Evolutionary conservation across 2,113 vertebrate genomes (phyloP).

Genomic region (Tympanuchus pallidicinctus): DNA sequence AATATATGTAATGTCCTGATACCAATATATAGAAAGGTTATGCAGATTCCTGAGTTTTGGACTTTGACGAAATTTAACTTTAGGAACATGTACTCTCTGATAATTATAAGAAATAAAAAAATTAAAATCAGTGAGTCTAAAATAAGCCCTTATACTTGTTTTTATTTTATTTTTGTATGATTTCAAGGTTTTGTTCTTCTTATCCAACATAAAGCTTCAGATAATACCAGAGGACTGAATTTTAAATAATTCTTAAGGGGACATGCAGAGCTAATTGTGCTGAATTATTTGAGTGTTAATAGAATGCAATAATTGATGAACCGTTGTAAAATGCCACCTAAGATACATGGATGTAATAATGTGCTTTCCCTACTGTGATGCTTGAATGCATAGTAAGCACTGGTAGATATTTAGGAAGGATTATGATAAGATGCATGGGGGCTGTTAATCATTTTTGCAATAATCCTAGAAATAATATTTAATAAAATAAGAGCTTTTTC

Average conservation of each 20-base stretch:
- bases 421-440: not conserved
- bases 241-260: constrained; percentile 1
- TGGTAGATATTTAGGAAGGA: not conserved
- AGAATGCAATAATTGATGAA: constrained; percentile 18
- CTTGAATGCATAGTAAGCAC: not conserved
- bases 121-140: not conserved
- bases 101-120: not conserved
- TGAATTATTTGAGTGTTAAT: constrained; percentile 34
- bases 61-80: not conserved
- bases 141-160: not conserved
- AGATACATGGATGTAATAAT: constrained; percentile 17
- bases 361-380: not conserved
- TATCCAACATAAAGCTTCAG: not conserved
- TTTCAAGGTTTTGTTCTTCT: not conserved
- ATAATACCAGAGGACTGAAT: not conserved
- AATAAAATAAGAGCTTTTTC: not conserved
- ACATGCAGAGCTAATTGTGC: not conserved
- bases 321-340: not conserved
- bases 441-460: not conserved
- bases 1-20: not conserved
- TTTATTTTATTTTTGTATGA: not conserved
- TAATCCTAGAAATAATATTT: not conserved
- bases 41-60: not conserved
- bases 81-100: not conserved
- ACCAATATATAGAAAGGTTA: not conserved